Base-by-base conservation (phyloP, 2,113 vertebrate species). In the Eupsittula cactorum region DNA sequence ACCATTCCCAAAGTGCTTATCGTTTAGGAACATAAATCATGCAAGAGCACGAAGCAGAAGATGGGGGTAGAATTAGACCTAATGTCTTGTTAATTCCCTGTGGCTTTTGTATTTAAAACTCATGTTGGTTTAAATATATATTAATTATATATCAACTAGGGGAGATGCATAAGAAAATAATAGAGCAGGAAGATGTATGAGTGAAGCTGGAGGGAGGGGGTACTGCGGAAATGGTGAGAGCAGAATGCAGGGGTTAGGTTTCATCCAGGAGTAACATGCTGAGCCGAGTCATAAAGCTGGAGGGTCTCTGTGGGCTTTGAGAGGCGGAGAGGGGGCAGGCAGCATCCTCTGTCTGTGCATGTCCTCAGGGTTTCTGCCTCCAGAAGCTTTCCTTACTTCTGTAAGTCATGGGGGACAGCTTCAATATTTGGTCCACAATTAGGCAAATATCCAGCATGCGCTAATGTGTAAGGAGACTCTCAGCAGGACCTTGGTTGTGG, bases 401-500 rank as follows among this genome's bases (percentile, higher is more conserved):
- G 3, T 10, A 13, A 18, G 12, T 57, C 35, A 11, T 2, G 27
- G 9, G 8, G 14, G 9, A 39, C 19, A 62, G 39, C 63, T 76
- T 70, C 31, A n/a, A 11, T 23, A 6, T 60, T 31, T 35, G 28
- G 41, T 29, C 81, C 35, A 68, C 39, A 29, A n/a, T 33, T 4
- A 68, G 35, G 52, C 55, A 31, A 52, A 31, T 65, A 24, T 1
- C n/a, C 29, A 37, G 27, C 5, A 0, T 4, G n/a, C 10, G 11
- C 2, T 11, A 60, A 0, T 46, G 64, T 7, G 1, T 25, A 9
- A 46, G 70, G 70, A 42, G 52, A 14, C 24, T 6, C 0, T 2
- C 13, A 10, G 46, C 19, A 37, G 53, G 39, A 23, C 8, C 4
- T 17, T 4, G 18, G 3, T 0, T 55, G n/a, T 60, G 47, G 78